Evolutionary conservation across 2,888 invertebrate species (phyloP).

Genomic region (Papilio gigon): DNA sequence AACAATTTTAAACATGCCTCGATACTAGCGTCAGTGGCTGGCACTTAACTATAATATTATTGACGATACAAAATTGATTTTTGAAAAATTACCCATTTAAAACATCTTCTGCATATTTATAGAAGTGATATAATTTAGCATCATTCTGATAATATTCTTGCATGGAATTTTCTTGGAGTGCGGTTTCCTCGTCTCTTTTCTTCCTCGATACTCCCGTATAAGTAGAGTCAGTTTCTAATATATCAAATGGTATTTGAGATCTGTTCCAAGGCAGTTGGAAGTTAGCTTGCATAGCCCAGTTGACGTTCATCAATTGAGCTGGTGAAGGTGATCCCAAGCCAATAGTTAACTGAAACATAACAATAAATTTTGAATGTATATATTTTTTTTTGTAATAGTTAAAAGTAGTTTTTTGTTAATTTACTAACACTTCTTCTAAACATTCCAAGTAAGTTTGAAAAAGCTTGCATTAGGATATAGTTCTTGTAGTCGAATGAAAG

Average conservation of each 20-base stretch:
- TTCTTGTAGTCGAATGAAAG: too few species aligned
- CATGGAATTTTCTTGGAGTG: not conserved
- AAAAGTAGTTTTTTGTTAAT: too few species aligned
- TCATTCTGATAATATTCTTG: conserved; percentile 62
- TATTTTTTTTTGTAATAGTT: too few species aligned
- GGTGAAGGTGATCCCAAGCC: conserved; percentile 71
- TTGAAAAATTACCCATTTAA: conserved; percentile 67
- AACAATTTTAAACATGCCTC: not conserved
- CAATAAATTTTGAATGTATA: not conserved
- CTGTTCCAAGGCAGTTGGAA: conserved; percentile 76
- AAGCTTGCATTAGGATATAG: too few species aligned
- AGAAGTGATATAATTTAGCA: conserved; percentile 69
- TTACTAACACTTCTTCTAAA: too few species aligned
- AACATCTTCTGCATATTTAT: conserved; percentile 67
- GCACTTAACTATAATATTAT: too few species aligned
- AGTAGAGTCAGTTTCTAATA: conserved; percentile 65
- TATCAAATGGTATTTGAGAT: conserved; percentile 70
- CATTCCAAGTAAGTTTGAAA: too few species aligned
- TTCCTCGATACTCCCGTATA: conserved; percentile 61
- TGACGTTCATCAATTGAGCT: conserved; percentile 63
- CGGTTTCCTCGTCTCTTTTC: conserved; percentile 52
- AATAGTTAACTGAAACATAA: conserved; percentile 62
- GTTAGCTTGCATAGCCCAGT: conserved; percentile 76
- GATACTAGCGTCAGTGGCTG: too few species aligned
- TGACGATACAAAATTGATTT: too few species aligned